Percentiles rank a stretch among this genome's conserved stretches.
These are phyloP conservation scores for Scelioninae gen. 2 DNA, from an alignment of 2,888 invertebrate species.

Conservation along the genomic window DNA sequence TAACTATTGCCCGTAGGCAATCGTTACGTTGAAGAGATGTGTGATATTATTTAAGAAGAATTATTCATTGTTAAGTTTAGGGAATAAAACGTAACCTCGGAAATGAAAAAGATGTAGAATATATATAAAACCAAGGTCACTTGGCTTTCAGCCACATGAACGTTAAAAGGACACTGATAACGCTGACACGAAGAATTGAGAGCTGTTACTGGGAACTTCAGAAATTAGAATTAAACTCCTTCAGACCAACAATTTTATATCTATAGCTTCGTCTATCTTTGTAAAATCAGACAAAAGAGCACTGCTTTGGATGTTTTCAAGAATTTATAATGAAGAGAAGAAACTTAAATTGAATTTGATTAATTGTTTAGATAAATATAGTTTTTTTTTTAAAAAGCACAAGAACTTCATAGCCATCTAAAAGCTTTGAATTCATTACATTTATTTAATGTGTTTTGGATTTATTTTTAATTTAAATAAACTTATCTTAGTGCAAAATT, in stretches of 20 bases:
- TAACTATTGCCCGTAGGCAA: slow-evolving; percentile 52
- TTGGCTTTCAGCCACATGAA: slow-evolving; percentile 61
- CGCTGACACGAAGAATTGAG: slow-evolving; percentile 66
- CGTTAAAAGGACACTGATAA: slow-evolving; percentile 47
- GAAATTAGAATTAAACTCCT: slow-evolving; percentile 10
- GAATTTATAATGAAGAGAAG: background rate
- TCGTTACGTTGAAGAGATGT: slow-evolving; percentile 51
- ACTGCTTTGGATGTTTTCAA: background rate
- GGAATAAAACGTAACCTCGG: slow-evolving; percentile 63
- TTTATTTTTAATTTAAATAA: too few species aligned
- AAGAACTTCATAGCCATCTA: too few species aligned
- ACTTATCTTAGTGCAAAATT: too few species aligned
- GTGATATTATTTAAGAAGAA: slow-evolving; percentile 62
- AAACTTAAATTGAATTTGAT: slow-evolving; percentile 1
- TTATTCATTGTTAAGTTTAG: slow-evolving; percentile 62
- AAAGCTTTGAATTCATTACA: too few species aligned
- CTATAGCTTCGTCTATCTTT: background rate
- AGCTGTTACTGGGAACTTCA: slow-evolving; percentile 9
- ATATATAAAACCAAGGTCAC: slow-evolving; percentile 65
- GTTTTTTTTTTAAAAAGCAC: too few species aligned
- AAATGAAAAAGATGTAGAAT: slow-evolving; percentile 57
- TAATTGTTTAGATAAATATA: slow-evolving; percentile 1
- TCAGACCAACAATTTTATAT: background rate
- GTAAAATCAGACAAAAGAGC: background rate
- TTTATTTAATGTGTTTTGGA: too few species aligned